Evolutionary conservation across 2,797 vertebrate genomes (phyloP), one percentile per base, ranked within the genome.

Genomic region (Otus scops): DNA sequence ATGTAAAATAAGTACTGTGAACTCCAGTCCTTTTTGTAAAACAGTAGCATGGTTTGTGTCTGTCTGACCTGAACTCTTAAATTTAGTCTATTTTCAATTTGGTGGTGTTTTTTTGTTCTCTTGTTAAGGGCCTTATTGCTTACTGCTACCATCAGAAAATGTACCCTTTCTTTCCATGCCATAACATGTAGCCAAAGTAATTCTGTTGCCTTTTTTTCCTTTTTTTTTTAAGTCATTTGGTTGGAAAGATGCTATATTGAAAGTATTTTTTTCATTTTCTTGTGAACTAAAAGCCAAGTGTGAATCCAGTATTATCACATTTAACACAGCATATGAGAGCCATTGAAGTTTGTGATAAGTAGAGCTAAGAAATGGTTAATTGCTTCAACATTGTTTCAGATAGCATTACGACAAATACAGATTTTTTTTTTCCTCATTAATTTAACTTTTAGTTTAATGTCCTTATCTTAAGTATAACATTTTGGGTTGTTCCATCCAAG

Each of bases 341-440:
- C 28, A 11, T 7, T 85, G 38, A 79, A 51, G 26, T 75, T 88
- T 61, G 7, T 86, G n/a, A 27, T 83, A 79, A 57, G 6, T 80
- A 54, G 57, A 34, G 28, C 70, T 80, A 85, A 86, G 69, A 88
- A 92, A 93, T 45, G 9, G 68, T 84, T 92, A 95, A 78, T 78
- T 43, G 32, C 28, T 68, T 77, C 74, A 88, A 8, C 27, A 34
- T 47, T 82, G 13, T 89, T 92, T 93, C 71, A 68, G 38, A 38
- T 59, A 71, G 7, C n/a, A 82, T 70, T 76, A 38, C 77, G 48
- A 48, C 32, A 91, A 65, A 93, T 47, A 77, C 3, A 74, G n/a
- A 6, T 53, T 43, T 82, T 36, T 88, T 88, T 71, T 71, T 22
- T 11, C 82, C 68, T 34, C 23, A 1, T 27, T 88, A 67, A 11